These are phyloP conservation scores for Balaenoptera acutorostrata DNA, from an alignment of 2,113 vertebrate species.

Conservation along the genomic window DNA sequence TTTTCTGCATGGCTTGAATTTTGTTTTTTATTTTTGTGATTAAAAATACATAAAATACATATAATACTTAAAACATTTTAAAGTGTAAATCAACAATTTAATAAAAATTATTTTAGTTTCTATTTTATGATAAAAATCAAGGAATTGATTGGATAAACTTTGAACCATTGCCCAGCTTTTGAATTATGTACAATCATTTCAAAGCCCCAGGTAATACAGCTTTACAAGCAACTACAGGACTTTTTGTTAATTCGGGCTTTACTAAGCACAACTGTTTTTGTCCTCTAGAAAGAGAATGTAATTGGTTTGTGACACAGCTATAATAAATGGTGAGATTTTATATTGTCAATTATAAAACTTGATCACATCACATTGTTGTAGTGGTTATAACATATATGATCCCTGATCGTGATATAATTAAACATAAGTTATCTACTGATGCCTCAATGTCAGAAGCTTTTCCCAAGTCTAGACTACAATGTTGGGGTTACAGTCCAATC, in stretches of 20 bases:
- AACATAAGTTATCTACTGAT: background rate
- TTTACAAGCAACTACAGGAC: background rate
- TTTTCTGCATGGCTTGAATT: background rate
- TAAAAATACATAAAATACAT: background rate
- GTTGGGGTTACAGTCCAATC: background rate
- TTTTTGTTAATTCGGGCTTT: background rate
- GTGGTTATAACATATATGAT: background rate
- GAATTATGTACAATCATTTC: background rate
- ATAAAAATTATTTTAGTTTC: background rate
- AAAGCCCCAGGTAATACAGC: background rate
- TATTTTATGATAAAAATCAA: background rate
- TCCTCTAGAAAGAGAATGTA: background rate
- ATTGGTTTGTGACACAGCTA: background rate
- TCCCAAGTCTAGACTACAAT: background rate
- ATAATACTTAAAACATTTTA: background rate
- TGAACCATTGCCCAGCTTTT: background rate
- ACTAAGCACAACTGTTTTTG: background rate
- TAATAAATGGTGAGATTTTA: background rate
- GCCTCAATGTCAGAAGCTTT: background rate
- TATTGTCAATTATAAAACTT: background rate
- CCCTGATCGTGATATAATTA: background rate
- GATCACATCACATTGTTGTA: background rate
- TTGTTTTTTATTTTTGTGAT: background rate
- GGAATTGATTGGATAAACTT: background rate
- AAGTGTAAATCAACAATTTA: background rate